These are phyloP conservation scores for Amphiprion ocellaris DNA, from an alignment of 2,113 vertebrate species.

Conservation along the genomic window DNA sequence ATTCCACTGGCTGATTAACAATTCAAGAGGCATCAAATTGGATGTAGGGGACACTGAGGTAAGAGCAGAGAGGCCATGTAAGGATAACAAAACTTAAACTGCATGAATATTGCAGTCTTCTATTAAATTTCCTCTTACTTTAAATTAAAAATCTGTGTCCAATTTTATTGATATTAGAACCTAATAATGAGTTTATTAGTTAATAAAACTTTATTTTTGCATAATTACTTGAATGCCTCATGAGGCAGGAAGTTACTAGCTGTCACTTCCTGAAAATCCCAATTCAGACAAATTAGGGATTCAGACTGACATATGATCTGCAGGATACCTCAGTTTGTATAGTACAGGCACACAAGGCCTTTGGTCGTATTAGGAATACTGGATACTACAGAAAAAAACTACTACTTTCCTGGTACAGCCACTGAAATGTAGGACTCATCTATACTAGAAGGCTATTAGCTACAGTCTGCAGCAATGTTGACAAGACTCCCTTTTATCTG, in stretches of 20 bases:
- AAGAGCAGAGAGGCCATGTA: conserved; percentile 39
- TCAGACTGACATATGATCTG: background rate
- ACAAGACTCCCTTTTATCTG: conserved; percentile 50
- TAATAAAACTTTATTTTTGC: conserved; percentile 7
- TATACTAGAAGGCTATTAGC: conserved; percentile 25
- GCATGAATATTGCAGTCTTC: background rate
- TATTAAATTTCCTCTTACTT: background rate
- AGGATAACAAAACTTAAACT: conserved; percentile 34
- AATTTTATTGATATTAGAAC: background rate
- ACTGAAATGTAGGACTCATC: conserved; percentile 25
- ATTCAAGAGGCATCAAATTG: conserved; percentile 65
- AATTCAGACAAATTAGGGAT: conserved; percentile 6
- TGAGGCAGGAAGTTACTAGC: background rate
- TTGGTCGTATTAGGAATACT: conserved; percentile 1
- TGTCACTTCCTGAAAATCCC: background rate
- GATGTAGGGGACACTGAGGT: conserved; percentile 45
- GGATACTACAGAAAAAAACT: background rate
- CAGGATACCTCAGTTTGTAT: background rate
- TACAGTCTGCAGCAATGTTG: conserved; percentile 28
- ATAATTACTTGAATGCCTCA: background rate
- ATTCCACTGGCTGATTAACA: conserved; percentile 72
- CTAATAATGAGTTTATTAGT: background rate
- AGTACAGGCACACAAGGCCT: background rate
- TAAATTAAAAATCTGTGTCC: background rate
- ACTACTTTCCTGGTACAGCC: conserved; percentile 21